Percentiles rank a stretch among this genome's conserved stretches.
phyloP scores from a whole-genome alignment of 2,113 vertebrate species.

The Sciurus niger region DNA sequence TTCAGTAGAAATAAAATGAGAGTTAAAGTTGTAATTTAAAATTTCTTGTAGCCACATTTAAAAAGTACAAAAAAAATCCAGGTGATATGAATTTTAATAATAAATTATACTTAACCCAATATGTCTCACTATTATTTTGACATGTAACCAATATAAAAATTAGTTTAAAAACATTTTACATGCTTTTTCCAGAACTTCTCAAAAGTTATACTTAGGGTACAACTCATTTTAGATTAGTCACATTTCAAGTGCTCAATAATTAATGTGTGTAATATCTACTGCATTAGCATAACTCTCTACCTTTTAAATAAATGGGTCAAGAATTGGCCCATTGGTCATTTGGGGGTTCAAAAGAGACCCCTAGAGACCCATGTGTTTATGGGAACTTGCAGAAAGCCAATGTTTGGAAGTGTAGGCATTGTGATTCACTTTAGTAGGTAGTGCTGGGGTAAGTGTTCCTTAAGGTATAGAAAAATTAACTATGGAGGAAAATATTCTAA shows the following conservation, averaged over 20 bases:
- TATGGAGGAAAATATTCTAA: background rate
- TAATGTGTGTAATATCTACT: background rate
- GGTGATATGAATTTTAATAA: background rate
- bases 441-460: background rate
- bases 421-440: background rate
- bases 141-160: background rate
- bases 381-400: background rate
- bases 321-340: background rate
- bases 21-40: background rate
- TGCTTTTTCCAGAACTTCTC: background rate
- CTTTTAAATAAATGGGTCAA: background rate
- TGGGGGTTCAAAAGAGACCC: background rate
- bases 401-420: background rate
- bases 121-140: background rate
- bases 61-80: background rate
- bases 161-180: background rate
- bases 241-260: background rate
- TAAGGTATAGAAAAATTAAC: background rate
- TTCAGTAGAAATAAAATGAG: background rate
- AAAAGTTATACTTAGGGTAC: background rate
- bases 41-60: background rate
- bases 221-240: background rate
- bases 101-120: background rate
- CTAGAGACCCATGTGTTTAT: too few species aligned
- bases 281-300: background rate